Evolutionary conservation across 2,113 vertebrate genomes (phyloP).

Genomic region (western clawed frog (Xenopus tropicalis)): DNA sequence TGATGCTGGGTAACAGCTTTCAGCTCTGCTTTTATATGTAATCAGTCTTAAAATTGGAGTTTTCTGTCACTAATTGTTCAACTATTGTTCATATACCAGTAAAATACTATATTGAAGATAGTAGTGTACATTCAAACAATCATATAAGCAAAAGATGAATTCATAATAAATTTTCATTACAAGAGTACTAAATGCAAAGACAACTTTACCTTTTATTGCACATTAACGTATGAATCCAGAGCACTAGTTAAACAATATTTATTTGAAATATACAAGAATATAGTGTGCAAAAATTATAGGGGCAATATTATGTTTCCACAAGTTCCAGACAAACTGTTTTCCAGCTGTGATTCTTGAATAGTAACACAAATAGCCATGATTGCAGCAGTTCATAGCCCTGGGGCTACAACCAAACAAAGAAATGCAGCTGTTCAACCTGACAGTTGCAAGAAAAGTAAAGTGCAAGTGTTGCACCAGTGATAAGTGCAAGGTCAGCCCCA

Average conservation of each 20-base stretch:
- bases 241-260: constrained; percentile 63
- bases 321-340: constrained; percentile 72
- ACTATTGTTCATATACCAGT: too few relatives aligned
- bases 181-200: not conserved
- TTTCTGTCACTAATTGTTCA: too few relatives aligned
- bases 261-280: constrained; percentile 99
- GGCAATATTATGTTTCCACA: constrained; percentile 84
- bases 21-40: too few relatives aligned
- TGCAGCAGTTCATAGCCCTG: constrained; percentile 70
- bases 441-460: constrained; percentile 71
- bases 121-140: too few relatives aligned
- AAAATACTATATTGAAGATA: too few relatives aligned
- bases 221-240: not conserved
- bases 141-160: too few relatives aligned
- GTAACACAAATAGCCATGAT: constrained; percentile 73
- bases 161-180: not conserved
- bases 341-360: constrained; percentile 75
- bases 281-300: constrained; percentile 94
- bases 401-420: constrained; percentile 51
- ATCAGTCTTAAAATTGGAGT: too few relatives aligned
- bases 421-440: constrained; percentile 59
- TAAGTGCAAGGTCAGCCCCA: constrained; percentile 79
- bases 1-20: too few relatives aligned
- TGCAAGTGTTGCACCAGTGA: constrained; percentile 73
- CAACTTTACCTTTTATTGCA: not conserved